phyloP scores from a whole-genome alignment of 1,140 invertebrate genomes.

The Ephestia elutella region DNA sequence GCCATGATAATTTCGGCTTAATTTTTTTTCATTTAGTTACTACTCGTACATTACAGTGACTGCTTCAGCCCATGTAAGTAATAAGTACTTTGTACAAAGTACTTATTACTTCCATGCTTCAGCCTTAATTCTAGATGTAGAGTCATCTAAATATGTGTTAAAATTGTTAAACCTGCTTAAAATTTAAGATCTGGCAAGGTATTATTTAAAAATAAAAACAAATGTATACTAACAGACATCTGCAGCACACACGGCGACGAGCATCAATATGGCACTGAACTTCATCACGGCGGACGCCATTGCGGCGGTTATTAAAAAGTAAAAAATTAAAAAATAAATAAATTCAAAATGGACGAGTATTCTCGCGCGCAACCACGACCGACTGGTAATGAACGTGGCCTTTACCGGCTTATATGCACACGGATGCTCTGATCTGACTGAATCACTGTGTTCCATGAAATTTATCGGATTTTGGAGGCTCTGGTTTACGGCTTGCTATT shows the following conservation, averaged over 20 bases:
- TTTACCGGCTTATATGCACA: conserved; percentile 50
- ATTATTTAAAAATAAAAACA: conserved; percentile 15
- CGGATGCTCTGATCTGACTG: conserved; percentile 32
- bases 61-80: too few species aligned
- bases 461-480: conserved; percentile 20
- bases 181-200: not conserved
- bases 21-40: too few species aligned
- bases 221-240: conserved; percentile 52
- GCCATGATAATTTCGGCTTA: too few species aligned
- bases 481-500: conserved; percentile 12
- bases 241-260: conserved; percentile 42
- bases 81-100: too few species aligned
- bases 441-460: conserved; percentile 39
- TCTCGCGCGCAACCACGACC: conserved; percentile 32
- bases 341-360: conserved; percentile 30
- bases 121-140: too few species aligned
- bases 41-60: too few species aligned
- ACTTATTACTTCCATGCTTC: too few species aligned
- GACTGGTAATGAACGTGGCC: conserved; percentile 58
- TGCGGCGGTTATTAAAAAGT: conserved; percentile 31
- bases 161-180: too few species aligned
- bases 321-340: conserved; percentile 38
- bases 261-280: conserved; percentile 61
- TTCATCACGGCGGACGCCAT: conserved; percentile 62
- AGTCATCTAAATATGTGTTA: too few species aligned